These are phyloP conservation scores for Phortica variegata DNA, from an alignment of 1,140 invertebrate genomes.

Conservation along the genomic window DNA sequence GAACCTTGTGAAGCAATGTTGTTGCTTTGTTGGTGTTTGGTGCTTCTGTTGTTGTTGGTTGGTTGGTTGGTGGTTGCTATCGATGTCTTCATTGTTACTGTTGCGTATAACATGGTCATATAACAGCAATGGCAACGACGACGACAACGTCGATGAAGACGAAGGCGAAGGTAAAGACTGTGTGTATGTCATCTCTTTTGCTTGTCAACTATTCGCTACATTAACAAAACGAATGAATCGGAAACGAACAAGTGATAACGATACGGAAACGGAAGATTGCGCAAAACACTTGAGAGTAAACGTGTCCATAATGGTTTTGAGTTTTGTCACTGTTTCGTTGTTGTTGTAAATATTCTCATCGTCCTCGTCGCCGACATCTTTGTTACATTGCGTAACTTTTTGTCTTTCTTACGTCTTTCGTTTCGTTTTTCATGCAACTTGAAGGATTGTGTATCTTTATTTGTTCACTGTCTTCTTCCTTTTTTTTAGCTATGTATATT, in stretches of 20 bases:
- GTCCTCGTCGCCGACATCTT: too few species aligned
- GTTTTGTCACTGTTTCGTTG: not conserved
- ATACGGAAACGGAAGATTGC: conserved; percentile 31
- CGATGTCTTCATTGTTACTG: too few species aligned
- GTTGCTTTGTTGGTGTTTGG: too few species aligned
- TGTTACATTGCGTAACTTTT: too few species aligned
- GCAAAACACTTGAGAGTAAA: conserved; percentile 25
- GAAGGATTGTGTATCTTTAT: conserved; percentile 53
- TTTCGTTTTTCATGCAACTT: too few species aligned
- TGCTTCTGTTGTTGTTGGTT: too few species aligned
- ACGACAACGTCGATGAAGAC: too few species aligned
- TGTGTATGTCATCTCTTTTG: conserved; percentile 9
- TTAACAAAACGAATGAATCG: conserved; percentile 51
- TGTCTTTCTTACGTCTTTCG: too few species aligned
- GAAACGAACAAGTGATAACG: conserved; percentile 53
- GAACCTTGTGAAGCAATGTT: too few species aligned
- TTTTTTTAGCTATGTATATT: conserved; percentile 8
- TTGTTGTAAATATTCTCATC: not conserved
- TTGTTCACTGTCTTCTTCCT: conserved; percentile 40
- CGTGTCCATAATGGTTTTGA: conserved; percentile 40
- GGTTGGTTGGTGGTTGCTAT: too few species aligned
- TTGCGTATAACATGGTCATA: too few species aligned
- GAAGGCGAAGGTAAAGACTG: conserved; percentile 20
- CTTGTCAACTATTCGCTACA: conserved; percentile 53
- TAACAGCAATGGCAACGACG: too few species aligned